Evolutionary conservation across 2,113 vertebrate species (phyloP), one percentile per base, ranked within the genome.

Genomic region (human (Homo sapiens)): DNA sequence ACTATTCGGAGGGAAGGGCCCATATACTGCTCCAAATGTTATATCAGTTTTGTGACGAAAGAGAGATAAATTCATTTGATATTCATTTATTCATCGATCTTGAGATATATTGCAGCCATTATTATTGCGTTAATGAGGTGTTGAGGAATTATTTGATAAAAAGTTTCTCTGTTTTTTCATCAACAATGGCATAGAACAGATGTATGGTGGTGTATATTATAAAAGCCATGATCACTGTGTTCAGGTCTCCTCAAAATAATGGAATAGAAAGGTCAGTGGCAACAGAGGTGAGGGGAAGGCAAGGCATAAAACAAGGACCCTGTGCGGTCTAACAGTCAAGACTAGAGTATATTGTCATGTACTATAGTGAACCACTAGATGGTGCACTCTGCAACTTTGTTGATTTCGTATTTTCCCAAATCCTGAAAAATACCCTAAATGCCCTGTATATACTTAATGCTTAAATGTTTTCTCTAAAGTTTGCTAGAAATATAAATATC

Each of bases 341-440:
- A 64, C 18, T 17, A 68, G 27, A 52, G 7, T 59, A 52, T 57
- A 45, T 18, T 81, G 48, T 55, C n/a, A 84, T 45, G 13, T 73
- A 38, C 38, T 68, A 35, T 64, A 81, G n/a, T 38, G 30, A 68
- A 70, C 80, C 95, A 91, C 96, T 91, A 96, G 95, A 91, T 90
- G 94, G 89, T 93, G 94, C 85, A 84, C n/a, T 96, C 12, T 86
- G 13, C 78, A 97, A 89, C 50, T 96, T 76, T 89, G 94, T 92
- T 89, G 72, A 82, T 82, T 89, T 55, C 64, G 48, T 64, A 22
- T 72, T 90, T 92, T 75, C 43, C 59, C 68, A 61, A 80, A 66
- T 52, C 93, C 83, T 52, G 50, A 89, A 78, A 93, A 86, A 75
- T 84, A 52, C 30, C 8, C 32, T n/a, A 48, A 93, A 85, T 75